A percentile compares a stretch with the other conserved stretches of the same genome.
Conservation (phyloP, 2,797 vertebrate genomes). For the Kryptolebias ocellatus region DNA sequence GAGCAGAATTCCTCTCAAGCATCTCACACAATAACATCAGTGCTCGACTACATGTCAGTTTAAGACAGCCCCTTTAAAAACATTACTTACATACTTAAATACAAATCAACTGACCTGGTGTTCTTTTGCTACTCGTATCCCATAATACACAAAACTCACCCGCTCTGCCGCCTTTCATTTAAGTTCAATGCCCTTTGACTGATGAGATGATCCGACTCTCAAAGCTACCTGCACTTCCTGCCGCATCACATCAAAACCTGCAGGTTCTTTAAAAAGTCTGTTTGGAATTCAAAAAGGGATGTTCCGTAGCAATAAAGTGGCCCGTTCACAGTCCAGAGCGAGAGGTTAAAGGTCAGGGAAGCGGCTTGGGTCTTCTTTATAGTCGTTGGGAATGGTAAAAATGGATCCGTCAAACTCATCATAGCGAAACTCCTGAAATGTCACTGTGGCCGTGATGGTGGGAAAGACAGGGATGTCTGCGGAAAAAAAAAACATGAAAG, state of each 20-base stretch:
- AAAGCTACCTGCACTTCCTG: constrained; percentile 17
- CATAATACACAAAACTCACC: constrained; percentile 18
- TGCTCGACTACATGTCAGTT: constrained; percentile 72
- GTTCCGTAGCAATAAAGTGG: constrained; percentile 22
- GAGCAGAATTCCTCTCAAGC: constrained; percentile 40
- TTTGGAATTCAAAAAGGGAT: constrained; percentile 22
- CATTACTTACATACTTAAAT: constrained; percentile 63
- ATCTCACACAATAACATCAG: constrained; percentile 54
- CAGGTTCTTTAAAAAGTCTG: not conserved
- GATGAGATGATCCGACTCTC: constrained; percentile 16
- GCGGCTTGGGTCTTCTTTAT: constrained; percentile 97
- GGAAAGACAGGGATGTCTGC: constrained; percentile 97
- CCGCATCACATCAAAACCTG: constrained; percentile 1
- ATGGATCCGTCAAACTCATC: constrained; percentile 92
- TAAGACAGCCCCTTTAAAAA: constrained; percentile 74
- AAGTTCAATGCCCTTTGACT: constrained; percentile 53
- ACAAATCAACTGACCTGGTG: constrained; percentile 44
- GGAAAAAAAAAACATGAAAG: constrained; percentile 6
- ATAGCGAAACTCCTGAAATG: constrained; percentile 98
- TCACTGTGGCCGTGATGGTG: constrained; percentile 99
- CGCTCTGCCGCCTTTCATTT: constrained; percentile 21
- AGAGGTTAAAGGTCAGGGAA: constrained; percentile 93
- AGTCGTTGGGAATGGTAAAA: constrained; percentile 95
- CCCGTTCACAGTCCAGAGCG: not conserved
- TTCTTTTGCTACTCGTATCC: constrained; percentile 16